Evolutionary conservation across 2,888 invertebrate species (phyloP), one percentile per base, ranked within the genome.

Genomic region (Drosophila peninsularis): DNA sequence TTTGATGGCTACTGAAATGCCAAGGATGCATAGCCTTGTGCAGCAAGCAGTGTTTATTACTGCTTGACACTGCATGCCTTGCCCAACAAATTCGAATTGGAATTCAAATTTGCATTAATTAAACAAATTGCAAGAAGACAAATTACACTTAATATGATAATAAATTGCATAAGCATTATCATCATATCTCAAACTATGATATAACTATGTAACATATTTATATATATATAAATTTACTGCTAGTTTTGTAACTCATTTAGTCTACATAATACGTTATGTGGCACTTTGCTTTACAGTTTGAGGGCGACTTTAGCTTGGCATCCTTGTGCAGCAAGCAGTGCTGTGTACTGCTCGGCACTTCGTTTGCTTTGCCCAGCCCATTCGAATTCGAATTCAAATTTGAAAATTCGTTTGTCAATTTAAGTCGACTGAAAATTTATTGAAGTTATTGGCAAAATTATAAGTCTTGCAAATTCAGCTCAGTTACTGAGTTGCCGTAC

Each of bases 401-500:
- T 17, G 14, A 52, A 56, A 53, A 56, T 55, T 39, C n/a, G 14
- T 13, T 41, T 64, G 52, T 58, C 62, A 70, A 41, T 45, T 13
- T 1, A 1, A 32, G 5, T 60, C 55, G 21, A 56, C 55, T 34
- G n/a, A 24, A 71, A 55, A 55, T 58, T 37, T 27, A n/a, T 9
- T 34, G 0, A 17, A n/a, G 42, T 56, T 44, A 34, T 39, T 34
- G 21, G 9, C 65, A 56, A 65, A 71, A 56, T 71, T 65, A 11
- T 11, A 44, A 1, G 11, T 55, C 57, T n/a, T 50, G 24, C 11
- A 39, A 70, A 71, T 64, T 69, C 13, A 36, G 17, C 3, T 42
- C 44, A 52, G 44, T 5, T 14, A 32, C 13, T 21, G 14, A 14
- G 36, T 17, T 37, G 42, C n/a, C 34, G 17, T 50, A 52, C 24